Base-by-base conservation (phyloP, 2,113 vertebrate species). In the Microcebus murinus region DNA sequence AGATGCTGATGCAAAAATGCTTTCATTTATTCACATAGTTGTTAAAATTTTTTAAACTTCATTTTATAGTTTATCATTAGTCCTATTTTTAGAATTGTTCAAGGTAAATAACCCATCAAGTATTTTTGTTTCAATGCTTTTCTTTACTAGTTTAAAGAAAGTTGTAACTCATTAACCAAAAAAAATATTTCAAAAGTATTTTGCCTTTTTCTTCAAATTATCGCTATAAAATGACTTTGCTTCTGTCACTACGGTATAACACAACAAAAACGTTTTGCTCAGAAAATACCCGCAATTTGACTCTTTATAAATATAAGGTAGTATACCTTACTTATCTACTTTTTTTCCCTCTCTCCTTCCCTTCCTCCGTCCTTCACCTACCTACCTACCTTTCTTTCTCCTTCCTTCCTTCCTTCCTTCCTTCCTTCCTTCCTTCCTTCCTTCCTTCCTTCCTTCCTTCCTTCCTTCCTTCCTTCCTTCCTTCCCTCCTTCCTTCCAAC, bases 31-130 rank as follows among this genome's bases (percentile, higher is more conserved):
- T 57, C 29, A 55, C 31, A 36, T 1, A 10, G 6, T 73, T 14
- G 0, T 50, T 55, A 48, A 68, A 65, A 55, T n/a, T 36, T 67
- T 87, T 73, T 21, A 79, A 93, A 70, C 1, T 81, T 36, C 27
- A 36, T 87, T 27, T 39, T 57, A 45, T 36, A 52, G 9, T 67
- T 57, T 85, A 81, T 21, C 3, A 85, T 74, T 27, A 27, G 4
- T n/a, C 8, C 2, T 7, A 52, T 68, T 86, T 95, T 96, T 13
- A 36, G 74, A 59, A 86, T 82, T 82, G 27, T 90, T 97, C 50
- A 45, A 92, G 25, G 45, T 81, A 77, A 77, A 59, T 55, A 61
- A 59, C 8, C 20, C 15, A 39, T 36, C 11, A 31, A 42, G 4
- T 52, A 84, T 90, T 50, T 80, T 59, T 2, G 27, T 67, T 71